Conservation (phyloP, 2,888 invertebrate species). For the Xanthostigma xanthostigma region DNA sequence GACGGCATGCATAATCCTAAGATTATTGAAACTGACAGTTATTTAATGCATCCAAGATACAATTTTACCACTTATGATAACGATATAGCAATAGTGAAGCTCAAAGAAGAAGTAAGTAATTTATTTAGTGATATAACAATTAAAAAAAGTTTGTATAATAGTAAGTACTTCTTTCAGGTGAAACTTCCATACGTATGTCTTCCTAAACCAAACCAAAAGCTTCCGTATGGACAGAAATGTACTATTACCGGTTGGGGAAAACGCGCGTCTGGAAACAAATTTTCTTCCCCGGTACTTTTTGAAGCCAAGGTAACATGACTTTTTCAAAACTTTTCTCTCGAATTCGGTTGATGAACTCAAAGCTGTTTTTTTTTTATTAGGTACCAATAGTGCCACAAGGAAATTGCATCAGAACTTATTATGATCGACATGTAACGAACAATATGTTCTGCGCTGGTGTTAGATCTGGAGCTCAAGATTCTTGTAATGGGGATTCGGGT, state of each 20-base stretch:
- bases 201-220: constrained; percentile 42
- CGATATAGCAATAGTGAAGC: constrained; percentile 73
- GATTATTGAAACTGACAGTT: no score
- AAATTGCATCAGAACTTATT: constrained; percentile 58
- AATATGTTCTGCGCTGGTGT: constrained; percentile 92
- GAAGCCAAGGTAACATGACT: constrained; percentile 55
- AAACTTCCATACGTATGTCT: constrained; percentile 49
- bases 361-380: constrained; percentile 27
- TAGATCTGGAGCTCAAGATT: constrained; percentile 65
- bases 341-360: no score
- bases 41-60: constrained; percentile 59
- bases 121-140: no score
- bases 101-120: constrained; percentile 17
- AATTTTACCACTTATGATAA: constrained; percentile 82
- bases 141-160: no score
- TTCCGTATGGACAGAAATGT: constrained; percentile 53
- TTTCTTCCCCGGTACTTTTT: constrained; percentile 69
- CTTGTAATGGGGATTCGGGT: constrained; percentile 80
- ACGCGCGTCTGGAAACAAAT: constrained; percentile 53
- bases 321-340: no score
- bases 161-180: no score
- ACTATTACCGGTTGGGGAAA: constrained; percentile 92
- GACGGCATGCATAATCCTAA: no score
- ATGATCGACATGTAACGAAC: constrained; percentile 69
- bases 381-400: constrained; percentile 72